Percentiles rank a stretch among this genome's conserved stretches.
Evolutionary conservation across 2,888 invertebrate genomes (phyloP).

Genomic region (Eretmocerus hayati): DNA sequence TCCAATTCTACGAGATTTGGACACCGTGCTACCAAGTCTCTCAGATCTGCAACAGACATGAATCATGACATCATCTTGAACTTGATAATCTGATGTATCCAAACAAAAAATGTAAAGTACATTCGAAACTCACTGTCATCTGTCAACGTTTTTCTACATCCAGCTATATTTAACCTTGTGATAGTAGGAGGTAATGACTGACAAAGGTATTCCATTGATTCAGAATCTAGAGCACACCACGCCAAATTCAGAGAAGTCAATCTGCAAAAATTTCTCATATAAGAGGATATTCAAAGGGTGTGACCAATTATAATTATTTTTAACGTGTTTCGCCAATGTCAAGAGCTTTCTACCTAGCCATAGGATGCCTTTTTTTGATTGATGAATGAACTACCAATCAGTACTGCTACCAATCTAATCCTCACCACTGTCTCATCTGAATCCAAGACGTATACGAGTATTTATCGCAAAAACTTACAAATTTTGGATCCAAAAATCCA

Average conservation of each 20-base stretch:
- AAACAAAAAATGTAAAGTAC: background rate
- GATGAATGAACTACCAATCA: no score
- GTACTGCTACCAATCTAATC: no score
- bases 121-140: constrained; percentile 58
- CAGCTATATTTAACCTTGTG: constrained; percentile 72
- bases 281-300: no score
- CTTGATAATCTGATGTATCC: background rate
- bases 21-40: constrained; percentile 59
- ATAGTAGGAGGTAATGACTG: constrained; percentile 58
- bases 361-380: no score
- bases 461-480: no score
- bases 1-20: constrained; percentile 74
- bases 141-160: constrained; percentile 67
- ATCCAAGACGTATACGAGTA: no score
- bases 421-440: no score
- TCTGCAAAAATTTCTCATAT: constrained; percentile 49
- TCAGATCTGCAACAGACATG: constrained; percentile 57
- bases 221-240: constrained; percentile 66
- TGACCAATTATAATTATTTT: background rate
- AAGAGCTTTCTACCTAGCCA: no score
- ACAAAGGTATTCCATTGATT: constrained; percentile 57
- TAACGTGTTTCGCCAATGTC: no score
- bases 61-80: background rate
- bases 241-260: constrained; percentile 69
- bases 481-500: no score